phyloP scores from a whole-genome alignment of 2,888 invertebrate species.

The Leptopilina drosophilae region DNA sequence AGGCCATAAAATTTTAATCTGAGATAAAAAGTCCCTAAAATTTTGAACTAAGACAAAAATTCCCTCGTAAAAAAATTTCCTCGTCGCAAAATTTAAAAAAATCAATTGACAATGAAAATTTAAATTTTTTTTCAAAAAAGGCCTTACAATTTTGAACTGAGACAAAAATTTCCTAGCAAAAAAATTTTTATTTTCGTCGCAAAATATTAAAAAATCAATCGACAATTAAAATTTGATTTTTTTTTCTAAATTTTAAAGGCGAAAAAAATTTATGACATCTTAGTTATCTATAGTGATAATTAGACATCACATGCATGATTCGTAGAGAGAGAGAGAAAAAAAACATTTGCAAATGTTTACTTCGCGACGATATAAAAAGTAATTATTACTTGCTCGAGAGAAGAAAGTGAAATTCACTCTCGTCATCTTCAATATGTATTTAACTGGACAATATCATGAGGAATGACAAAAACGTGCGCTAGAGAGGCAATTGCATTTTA shows the following conservation, averaged over 20 bases:
- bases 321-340: too few species aligned
- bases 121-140: too few species aligned
- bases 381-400: conserved; percentile 48
- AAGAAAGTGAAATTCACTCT: conserved; percentile 69
- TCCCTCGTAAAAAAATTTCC: too few species aligned
- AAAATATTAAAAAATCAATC: too few species aligned
- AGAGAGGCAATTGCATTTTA: conserved; percentile 6
- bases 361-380: conserved; percentile 23
- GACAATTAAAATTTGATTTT: too few species aligned
- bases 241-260: neutral
- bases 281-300: neutral
- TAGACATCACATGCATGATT: neutral
- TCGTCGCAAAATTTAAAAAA: too few species aligned
- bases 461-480: neutral
- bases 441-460: conserved; percentile 35
- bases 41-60: too few species aligned
- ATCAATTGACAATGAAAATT: too few species aligned
- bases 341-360: conserved; percentile 26
- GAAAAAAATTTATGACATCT: neutral
- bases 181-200: neutral
- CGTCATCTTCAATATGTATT: conserved; percentile 43
- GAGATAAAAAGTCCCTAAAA: too few species aligned
- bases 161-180: too few species aligned
- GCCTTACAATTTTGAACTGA: too few species aligned
- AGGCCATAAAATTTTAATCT: too few species aligned